Conservation (phyloP, 2,113 vertebrate genomes). For the Cynoglossus semilaevis region DNA sequence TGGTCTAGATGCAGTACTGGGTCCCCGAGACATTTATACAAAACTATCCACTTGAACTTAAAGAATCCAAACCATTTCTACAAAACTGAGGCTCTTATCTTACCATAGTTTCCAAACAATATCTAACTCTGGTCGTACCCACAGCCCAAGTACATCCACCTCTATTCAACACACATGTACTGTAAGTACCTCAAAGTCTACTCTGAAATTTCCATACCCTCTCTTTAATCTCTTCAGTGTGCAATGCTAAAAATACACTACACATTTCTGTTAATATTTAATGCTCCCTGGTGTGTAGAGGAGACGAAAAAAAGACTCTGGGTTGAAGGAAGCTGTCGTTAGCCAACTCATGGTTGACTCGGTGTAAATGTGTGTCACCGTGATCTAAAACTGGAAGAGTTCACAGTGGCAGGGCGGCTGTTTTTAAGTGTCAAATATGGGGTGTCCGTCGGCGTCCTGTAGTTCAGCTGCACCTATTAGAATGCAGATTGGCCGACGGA, state of each 20-base stretch:
- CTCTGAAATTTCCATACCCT: background rate
- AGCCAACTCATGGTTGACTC: conserved; percentile 35
- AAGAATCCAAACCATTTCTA: too few species aligned
- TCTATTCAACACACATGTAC: too few species aligned
- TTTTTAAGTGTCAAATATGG: too few species aligned
- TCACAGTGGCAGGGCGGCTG: background rate
- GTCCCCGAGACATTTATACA: too few species aligned
- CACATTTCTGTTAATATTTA: conserved; percentile 17
- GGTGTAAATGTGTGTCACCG: background rate
- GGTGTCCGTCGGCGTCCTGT: too few species aligned
- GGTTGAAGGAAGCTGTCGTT: conserved; percentile 67
- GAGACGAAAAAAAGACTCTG: conserved; percentile 30
- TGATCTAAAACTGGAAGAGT: conserved; percentile 47
- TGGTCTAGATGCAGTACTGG: too few species aligned
- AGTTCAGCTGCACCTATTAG: too few species aligned
- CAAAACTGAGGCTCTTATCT: too few species aligned
- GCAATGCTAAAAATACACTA: background rate
- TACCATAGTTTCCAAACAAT: too few species aligned
- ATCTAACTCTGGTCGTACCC: too few species aligned
- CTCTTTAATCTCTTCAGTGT: background rate
- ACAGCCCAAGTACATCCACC: too few species aligned
- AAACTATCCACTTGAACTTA: too few species aligned
- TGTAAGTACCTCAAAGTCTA: background rate
- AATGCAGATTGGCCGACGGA: conserved; percentile 19
- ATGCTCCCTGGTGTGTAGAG: background rate